Evolutionary conservation across 2,113 vertebrate species (phyloP).

Genomic region (Pterocles orientalis): DNA sequence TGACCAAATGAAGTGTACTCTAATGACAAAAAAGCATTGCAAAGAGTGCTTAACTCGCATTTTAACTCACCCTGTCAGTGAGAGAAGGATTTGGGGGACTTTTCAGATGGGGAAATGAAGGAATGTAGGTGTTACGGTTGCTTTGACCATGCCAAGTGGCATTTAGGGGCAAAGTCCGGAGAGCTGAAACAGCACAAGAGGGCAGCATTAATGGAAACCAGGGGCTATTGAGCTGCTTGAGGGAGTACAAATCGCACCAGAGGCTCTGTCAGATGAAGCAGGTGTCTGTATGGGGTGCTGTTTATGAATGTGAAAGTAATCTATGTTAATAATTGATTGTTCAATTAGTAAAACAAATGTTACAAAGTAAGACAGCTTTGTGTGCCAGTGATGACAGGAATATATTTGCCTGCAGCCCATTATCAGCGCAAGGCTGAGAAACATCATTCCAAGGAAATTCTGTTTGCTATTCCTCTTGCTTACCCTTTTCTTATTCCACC

Average conservation of each 20-base stretch:
- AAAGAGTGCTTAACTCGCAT: background rate
- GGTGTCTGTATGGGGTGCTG: background rate
- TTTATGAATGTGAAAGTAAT: slow-evolving; percentile 51
- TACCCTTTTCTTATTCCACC: slow-evolving; percentile 4
- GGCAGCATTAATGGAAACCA: background rate
- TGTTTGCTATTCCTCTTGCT: slow-evolving; percentile 40
- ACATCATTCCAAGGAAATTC: slow-evolving; percentile 37
- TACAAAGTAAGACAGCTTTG: slow-evolving; percentile 69
- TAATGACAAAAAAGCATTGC: background rate
- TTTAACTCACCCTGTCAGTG: background rate
- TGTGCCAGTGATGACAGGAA: slow-evolving; percentile 58
- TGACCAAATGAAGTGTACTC: background rate
- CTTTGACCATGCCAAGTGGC: background rate
- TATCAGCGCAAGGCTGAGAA: slow-evolving; percentile 59
- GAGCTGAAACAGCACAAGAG: background rate
- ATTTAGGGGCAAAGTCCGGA: background rate
- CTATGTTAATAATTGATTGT: slow-evolving; percentile 78
- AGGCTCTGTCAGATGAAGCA: background rate
- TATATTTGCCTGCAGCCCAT: slow-evolving; percentile 65
- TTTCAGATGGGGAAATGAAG: background rate
- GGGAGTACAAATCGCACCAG: background rate
- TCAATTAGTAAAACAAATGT: slow-evolving; percentile 79
- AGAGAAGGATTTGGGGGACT: background rate
- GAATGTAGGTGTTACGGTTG: background rate
- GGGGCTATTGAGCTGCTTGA: background rate